Evolutionary conservation across 2,888 invertebrate species (phyloP), one percentile per base, ranked within the genome.

Genomic region (Drosophila neotestacea): DNA sequence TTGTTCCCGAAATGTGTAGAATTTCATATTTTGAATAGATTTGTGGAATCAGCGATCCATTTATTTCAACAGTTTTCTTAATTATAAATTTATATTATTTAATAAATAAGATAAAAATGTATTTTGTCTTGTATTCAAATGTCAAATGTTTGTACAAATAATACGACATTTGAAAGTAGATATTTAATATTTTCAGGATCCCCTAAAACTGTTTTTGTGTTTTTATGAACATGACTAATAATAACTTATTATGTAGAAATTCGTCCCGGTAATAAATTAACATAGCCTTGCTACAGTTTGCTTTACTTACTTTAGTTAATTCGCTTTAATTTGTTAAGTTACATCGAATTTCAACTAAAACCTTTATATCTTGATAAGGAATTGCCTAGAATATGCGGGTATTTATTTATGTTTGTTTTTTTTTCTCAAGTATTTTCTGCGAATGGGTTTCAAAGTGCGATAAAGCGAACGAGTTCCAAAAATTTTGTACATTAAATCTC

Each of bases 181-280:
- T 22, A 16, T 22, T 22, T 3, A 22, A 22, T 22, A 22, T 22
- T 3, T 22, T 22, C 3, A 22, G 22, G 22, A 22, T 3, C 22
- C 1, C 22, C 22, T 22, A 3, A 1, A 22, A 22, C 3, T 3
- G 22, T 22, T 22, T 22, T 22, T 22, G 3, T 22, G 22, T 22
- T 22, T 22, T 22, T 22, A 22, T 22, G 22, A 22, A 22, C 22
- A 22, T 22, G 22, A 22, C 22, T 28, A 5, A 22, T 41, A 41
- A 38, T 9, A 41, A 22, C 16, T 54, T 9, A 38, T 60, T 34
- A 34, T 6, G 16, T 6, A 32, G 41, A 51, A 70, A 50, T 60
- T 75, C 46, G 47, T 30, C 28, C 38, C 32, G 32, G 34, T 42
- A 38, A 42, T 50, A 42, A 70, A 47, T 10, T 38, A 22, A 6